Conservation (phyloP, 2,888 invertebrate genomes). For the Chloroclystis v-ata region DNA sequence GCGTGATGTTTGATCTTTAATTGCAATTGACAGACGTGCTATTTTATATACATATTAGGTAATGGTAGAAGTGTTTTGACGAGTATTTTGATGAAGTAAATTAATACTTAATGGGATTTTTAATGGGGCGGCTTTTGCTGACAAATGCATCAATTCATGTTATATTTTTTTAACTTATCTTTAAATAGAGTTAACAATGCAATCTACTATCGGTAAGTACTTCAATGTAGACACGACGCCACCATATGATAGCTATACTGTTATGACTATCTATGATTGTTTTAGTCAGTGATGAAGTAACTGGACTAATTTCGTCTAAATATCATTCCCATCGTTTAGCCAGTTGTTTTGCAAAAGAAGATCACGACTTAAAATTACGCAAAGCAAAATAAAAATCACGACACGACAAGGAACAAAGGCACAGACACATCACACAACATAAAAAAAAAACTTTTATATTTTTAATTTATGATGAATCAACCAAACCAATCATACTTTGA, state of each 20-base stretch:
- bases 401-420: constrained; percentile 36
- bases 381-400: constrained; percentile 41
- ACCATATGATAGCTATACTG: too few relatives aligned
- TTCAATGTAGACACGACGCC: too few relatives aligned
- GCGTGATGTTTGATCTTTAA: constrained; percentile 20
- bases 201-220: too few relatives aligned
- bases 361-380: constrained; percentile 42
- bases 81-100: constrained; percentile 18
- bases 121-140: constrained; percentile 13
- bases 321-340: constrained; percentile 38
- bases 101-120: constrained; percentile 9
- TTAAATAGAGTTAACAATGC: background rate
- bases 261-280: too few relatives aligned
- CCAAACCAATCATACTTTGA: too few relatives aligned
- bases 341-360: constrained; percentile 28
- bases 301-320: constrained; percentile 25
- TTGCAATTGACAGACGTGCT: constrained; percentile 23
- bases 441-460: too few relatives aligned
- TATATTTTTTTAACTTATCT: constrained; percentile 5
- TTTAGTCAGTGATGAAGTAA: background rate
- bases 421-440: constrained; percentile 19
- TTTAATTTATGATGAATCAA: too few relatives aligned
- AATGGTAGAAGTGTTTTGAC: constrained; percentile 9
- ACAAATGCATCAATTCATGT: constrained; percentile 6
- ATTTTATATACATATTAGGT: constrained; percentile 19